Evolutionary conservation across 2,113 vertebrate species (phyloP), one percentile per base, ranked within the genome.

Genomic region (Brachypodius melanocephalos): DNA sequence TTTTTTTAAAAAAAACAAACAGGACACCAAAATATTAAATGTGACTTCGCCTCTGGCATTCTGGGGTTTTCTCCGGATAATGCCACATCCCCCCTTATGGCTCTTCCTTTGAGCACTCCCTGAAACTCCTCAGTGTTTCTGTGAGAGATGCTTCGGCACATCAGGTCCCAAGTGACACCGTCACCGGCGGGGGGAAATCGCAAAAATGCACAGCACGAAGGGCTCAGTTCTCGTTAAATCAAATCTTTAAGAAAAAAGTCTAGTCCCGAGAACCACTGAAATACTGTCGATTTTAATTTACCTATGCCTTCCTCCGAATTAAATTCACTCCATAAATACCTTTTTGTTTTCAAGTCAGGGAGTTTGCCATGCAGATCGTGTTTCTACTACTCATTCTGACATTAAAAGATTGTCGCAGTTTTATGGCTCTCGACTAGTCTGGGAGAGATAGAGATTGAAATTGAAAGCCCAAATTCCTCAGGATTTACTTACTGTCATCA

Each of bases 391-490:
- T 89, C 45, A 17, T 77, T n/a, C n/a, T 52, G 69, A 54, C 51
- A 9, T n/a, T 67, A 51, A 66, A 85, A 91, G 32, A 4, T 43
- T 66, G 49, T 15, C 12, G 11, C 29, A 40, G 46, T 62, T 89
- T 82, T 83, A 73, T 8, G 67, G 38, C 46, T 85, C 26, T 89
- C 14, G n/a, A 69, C 11, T 21, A 73, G 36, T 55, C 88, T 80
- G 55, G 67, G 81, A 95, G 28, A 29, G 38, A 69, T 13, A 78
- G 54, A 10, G 72, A 58, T 3, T 82, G 66, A 81, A 93, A 89
- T 75, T 15, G 79, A 95, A 93, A 80, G 29, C 67, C 46, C 58
- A 69, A 40, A 90, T 86, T 85, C 78, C 81, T 89, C 34, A 62
- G 24, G 15, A 19, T 76, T 87, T 85, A 61, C 59, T 85, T 45